Base-by-base conservation (phyloP, 1,140 invertebrate species). In the Bombus ignitus region DNA sequence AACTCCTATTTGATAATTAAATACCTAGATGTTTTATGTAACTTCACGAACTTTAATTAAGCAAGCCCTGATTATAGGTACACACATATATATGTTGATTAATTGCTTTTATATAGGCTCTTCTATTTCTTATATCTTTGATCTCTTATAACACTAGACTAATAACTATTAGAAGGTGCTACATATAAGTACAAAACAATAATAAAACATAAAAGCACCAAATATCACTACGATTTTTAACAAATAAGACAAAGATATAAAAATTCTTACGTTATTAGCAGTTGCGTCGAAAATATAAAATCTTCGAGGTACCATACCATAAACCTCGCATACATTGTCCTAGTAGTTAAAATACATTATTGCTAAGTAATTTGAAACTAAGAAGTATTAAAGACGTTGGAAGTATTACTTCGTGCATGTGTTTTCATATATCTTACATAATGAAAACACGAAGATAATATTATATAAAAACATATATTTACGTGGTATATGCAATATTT, bases 261-360 rank as follows among this genome's bases (percentile, higher is more conserved):
- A 74, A 87, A 84, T 93, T 91, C 95, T 95, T 95, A 95, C 95
- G 90, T 93, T 93, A 85, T 87, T 92, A 77, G 59, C 57, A 81
- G 92, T 88, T 92, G 93, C 90, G 89, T 94, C 92, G 88, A 94
- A 93, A 93, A 94, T 92, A 92, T 95, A 95, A 95, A 93, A 95
- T 83, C 93, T 92, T 92, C 92, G 93, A 91, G 95, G 95, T 94
- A 95, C 88, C 90, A 92, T 93, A 92, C 88, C 89, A 92, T 94
- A 93, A 86, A 94, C 91, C 90, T 95, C 93, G 85, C 91, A 92
- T 66, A 94, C 90, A 94, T 86, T 87, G 90, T 93, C 95, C 95
- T 95, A 93, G 71, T 79, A 71, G 53, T 84, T 79, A 84, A 84
- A 84, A 85, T 89, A 88, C 73, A 85, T 91, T 86, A 91, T 73